phyloP scores from a whole-genome alignment of 2,797 vertebrate species.

The Ficedula albicollis region DNA sequence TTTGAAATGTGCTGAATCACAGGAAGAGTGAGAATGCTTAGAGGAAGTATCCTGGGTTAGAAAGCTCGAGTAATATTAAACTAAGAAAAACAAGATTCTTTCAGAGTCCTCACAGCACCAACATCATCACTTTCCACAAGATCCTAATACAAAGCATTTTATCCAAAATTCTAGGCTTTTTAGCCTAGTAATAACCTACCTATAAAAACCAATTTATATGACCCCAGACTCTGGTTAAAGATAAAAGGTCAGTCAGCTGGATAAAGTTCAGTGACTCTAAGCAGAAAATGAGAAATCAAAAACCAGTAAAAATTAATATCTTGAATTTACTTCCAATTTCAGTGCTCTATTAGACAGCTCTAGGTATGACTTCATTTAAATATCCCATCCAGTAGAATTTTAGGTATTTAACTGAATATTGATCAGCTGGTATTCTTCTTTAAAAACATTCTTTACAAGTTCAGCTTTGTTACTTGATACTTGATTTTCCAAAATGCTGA shows the following conservation, averaged over 20 bases:
- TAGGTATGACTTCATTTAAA: neutral
- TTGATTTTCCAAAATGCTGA: slow-evolving; percentile 1
- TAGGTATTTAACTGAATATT: neutral
- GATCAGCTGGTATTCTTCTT: neutral
- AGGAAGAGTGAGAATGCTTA: neutral
- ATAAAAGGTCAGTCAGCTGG: neutral
- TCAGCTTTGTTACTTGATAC: neutral
- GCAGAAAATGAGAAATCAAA: neutral
- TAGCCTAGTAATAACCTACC: neutral
- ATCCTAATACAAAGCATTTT: neutral
- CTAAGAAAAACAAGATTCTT: neutral
- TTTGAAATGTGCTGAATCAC: neutral
- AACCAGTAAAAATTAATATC: neutral
- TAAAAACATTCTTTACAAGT: neutral
- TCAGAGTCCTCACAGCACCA: neutral
- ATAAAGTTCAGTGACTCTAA: neutral
- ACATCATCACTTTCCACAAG: neutral
- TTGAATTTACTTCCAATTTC: neutral
- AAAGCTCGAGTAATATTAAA: neutral
- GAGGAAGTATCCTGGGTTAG: neutral
- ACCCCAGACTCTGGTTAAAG: neutral
- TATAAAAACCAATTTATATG: neutral
- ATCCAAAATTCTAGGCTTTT: neutral
- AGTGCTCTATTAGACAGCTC: neutral
- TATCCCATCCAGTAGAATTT: neutral